These are phyloP conservation scores for Pseudachorutes palmiensis DNA, from an alignment of 1,140 invertebrate species.

Conservation along the genomic window DNA sequence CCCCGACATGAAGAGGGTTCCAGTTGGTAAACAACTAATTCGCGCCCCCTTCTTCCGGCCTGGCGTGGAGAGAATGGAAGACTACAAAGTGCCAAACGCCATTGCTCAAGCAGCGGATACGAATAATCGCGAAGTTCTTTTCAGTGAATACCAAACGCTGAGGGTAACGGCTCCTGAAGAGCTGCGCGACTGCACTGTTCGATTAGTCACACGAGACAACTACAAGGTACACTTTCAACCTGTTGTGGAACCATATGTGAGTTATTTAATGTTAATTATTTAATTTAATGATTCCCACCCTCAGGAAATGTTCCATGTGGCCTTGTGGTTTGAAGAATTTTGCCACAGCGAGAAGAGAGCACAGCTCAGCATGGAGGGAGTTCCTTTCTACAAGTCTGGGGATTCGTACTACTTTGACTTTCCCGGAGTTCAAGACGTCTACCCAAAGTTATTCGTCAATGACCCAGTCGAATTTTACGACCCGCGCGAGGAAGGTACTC, in stretches of 20 bases:
- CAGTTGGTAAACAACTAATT: neutral
- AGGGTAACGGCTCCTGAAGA: neutral
- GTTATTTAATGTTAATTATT: neutral
- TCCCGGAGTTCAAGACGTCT: neutral
- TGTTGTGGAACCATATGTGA: neutral
- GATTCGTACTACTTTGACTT: neutral
- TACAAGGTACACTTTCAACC: neutral
- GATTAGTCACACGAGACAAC: neutral
- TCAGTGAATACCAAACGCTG: neutral
- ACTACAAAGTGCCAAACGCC: neutral
- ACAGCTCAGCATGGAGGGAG: neutral
- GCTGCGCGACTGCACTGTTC: neutral
- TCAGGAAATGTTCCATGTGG: constrained; percentile 9
- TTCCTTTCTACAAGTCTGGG: neutral
- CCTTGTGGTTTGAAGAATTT: neutral
- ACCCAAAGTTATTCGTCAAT: neutral
- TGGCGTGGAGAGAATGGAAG: neutral
- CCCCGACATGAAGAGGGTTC: neutral
- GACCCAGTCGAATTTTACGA: neutral
- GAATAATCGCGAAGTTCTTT: neutral
- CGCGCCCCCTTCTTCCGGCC: neutral
- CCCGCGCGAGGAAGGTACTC: neutral
- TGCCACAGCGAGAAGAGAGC: neutral
- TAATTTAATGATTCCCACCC: neutral
- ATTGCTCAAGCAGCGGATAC: neutral